Conservation (phyloP, 1,140 invertebrate species). For the Dysdera silvatica region DNA sequence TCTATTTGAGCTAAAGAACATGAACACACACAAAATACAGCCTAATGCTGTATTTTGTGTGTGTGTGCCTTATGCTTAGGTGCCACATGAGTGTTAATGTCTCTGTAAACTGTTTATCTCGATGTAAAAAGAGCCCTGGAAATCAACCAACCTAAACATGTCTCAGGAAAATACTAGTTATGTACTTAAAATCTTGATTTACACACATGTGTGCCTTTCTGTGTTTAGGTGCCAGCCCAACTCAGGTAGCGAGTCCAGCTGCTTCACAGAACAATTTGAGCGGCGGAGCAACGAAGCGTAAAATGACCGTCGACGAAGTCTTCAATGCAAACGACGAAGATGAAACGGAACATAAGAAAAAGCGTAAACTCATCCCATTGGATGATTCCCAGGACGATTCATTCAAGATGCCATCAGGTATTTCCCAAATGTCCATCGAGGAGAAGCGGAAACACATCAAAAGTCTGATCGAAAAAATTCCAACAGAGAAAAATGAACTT, state of each 20-base stretch:
- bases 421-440: conserved; percentile 48
- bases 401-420: not conserved
- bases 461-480: conserved; percentile 94
- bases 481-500: conserved; percentile 89
- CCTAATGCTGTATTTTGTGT: no score
- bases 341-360: conserved; percentile 55
- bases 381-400: conserved; percentile 38
- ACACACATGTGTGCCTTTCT: no score
- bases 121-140: no score
- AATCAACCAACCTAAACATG: no score
- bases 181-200: no score
- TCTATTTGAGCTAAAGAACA: no score
- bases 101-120: no score
- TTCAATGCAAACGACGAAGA: conserved; percentile 87
- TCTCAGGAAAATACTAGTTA: no score
- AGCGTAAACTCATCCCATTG: conserved; percentile 73
- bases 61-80: no score
- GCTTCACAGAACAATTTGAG: conserved; percentile 12
- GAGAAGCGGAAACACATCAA: conserved; percentile 95
- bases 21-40: no score
- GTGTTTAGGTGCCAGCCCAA: conserved; percentile 23
- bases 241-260: conserved; percentile 13
- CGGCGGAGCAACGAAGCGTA: conserved; percentile 52
- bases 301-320: conserved; percentile 75
- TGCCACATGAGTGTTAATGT: no score